phyloP scores from a whole-genome alignment of 53 echinoderm and acorn worm genomes.

The Hippasteria phrygiana region DNA sequence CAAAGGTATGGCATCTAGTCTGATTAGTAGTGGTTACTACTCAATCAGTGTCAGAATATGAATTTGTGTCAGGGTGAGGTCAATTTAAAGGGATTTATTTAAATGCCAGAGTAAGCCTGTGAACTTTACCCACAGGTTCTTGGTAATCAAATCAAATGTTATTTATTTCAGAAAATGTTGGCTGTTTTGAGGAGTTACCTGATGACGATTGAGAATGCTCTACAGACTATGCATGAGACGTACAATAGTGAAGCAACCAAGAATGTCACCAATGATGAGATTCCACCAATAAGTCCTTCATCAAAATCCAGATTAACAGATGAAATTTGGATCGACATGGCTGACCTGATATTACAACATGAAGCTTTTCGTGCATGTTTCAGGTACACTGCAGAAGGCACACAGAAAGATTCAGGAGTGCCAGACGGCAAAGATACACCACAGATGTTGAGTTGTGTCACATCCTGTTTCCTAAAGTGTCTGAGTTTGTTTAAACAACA shows the following conservation, averaged over 20 bases:
- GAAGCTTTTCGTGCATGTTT: background rate
- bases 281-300: background rate
- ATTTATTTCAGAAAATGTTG: slow-evolving; percentile 22
- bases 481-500: slow-evolving; percentile 14
- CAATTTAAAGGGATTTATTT: too few relatives aligned
- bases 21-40: too few relatives aligned
- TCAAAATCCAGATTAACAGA: background rate
- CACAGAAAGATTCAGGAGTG: background rate
- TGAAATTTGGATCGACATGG: slow-evolving; percentile 38
- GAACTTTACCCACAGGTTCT: background rate
- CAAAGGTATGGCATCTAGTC: too few relatives aligned
- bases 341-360: slow-evolving; percentile 25
- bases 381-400: background rate
- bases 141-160: background rate
- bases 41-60: too few relatives aligned
- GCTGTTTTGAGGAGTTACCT: slow-evolving; percentile 31
- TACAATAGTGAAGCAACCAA: background rate
- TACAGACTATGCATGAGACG: background rate
- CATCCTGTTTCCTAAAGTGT: slow-evolving; percentile 23
- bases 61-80: too few relatives aligned
- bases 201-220: slow-evolving; percentile 4
- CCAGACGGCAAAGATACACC: background rate
- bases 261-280: background rate
- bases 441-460: background rate
- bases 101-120: too few relatives aligned